Percentiles rank a stretch among this genome's conserved stretches.
These are phyloP conservation scores for Lepeophtheirus salmonis DNA, from an alignment of 1,140 invertebrate species.

Conservation along the genomic window DNA sequence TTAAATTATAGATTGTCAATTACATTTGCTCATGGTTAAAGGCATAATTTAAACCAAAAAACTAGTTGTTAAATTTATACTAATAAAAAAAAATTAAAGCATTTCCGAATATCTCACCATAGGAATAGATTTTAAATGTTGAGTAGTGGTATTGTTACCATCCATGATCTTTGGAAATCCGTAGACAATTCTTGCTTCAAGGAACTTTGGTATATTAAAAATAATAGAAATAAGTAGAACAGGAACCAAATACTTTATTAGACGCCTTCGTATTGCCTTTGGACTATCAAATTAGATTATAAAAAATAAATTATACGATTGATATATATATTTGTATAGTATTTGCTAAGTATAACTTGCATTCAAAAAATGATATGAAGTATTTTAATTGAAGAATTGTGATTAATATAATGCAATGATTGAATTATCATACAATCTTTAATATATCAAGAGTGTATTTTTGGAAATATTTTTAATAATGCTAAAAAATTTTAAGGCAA, in stretches of 20 bases:
- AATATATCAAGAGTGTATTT: too few relatives aligned
- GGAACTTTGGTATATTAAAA: slow-evolving; percentile 13
- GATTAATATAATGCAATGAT: background rate
- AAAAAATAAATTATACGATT: background rate
- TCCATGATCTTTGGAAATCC: background rate
- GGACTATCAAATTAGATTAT: slow-evolving; percentile 2
- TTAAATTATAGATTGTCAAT: too few relatives aligned
- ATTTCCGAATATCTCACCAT: too few relatives aligned
- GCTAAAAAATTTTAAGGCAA: too few relatives aligned
- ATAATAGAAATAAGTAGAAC: slow-evolving; percentile 7
- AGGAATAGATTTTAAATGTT: background rate
- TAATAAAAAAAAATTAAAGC: too few relatives aligned
- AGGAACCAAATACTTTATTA: slow-evolving; percentile 11
- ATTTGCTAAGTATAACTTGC: too few relatives aligned
- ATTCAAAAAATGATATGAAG: too few relatives aligned
- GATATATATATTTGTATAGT: background rate
- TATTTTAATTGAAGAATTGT: background rate
- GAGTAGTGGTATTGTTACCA: slow-evolving; percentile 1
- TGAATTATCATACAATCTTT: too few relatives aligned
- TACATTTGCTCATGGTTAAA: too few relatives aligned
- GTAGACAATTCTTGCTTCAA: slow-evolving; percentile 8
- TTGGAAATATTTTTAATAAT: too few relatives aligned
- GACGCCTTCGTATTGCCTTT: slow-evolving; percentile 1
- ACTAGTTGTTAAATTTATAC: too few relatives aligned
- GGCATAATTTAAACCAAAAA: too few relatives aligned